Evolutionary conservation across 2,797 vertebrate species (phyloP).

Genomic region (Pangasius larnaudii): DNA sequence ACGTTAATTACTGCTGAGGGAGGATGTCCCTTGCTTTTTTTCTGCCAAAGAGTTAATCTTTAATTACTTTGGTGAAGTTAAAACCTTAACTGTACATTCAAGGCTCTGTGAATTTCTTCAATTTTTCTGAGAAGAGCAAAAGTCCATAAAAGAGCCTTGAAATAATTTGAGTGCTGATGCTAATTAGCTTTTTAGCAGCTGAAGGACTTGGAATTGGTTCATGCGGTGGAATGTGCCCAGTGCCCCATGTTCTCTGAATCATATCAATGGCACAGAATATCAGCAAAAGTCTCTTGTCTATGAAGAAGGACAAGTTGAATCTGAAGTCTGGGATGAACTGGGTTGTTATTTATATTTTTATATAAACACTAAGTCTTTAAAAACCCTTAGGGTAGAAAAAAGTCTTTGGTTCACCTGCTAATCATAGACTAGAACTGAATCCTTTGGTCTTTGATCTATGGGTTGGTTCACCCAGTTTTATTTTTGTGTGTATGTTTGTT

Average conservation of each 20-base stretch:
- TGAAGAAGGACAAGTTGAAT: not conserved
- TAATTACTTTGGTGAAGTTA: slow-evolving; percentile 44
- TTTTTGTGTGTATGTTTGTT: not conserved
- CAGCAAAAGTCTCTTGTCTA: not conserved
- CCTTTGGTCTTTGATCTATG: not conserved
- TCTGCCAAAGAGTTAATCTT: slow-evolving; percentile 19
- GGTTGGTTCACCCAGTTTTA: not conserved
- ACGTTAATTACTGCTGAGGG: slow-evolving; percentile 39
- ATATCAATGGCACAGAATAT: slow-evolving; percentile 1
- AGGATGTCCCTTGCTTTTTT: slow-evolving; percentile 38
- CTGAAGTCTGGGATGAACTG: not conserved
- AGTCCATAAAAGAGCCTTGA: slow-evolving; percentile 24
- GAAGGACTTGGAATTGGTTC: slow-evolving; percentile 25
- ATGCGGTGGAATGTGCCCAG: not conserved
- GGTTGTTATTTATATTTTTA: not conserved
- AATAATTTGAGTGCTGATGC: slow-evolving; percentile 24
- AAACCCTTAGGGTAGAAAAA: not conserved
- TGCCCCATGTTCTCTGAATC: not conserved
- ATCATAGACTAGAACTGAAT: not conserved
- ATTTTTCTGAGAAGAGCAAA: slow-evolving; percentile 14
- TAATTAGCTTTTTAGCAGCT: slow-evolving; percentile 34
- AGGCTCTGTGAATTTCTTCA: slow-evolving; percentile 18
- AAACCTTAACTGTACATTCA: slow-evolving; percentile 38
- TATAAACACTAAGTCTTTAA: not conserved
- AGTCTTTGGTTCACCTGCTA: not conserved